Conservation (phyloP, 2,113 vertebrate species). For the Machaerirhynchus nigripectus region DNA sequence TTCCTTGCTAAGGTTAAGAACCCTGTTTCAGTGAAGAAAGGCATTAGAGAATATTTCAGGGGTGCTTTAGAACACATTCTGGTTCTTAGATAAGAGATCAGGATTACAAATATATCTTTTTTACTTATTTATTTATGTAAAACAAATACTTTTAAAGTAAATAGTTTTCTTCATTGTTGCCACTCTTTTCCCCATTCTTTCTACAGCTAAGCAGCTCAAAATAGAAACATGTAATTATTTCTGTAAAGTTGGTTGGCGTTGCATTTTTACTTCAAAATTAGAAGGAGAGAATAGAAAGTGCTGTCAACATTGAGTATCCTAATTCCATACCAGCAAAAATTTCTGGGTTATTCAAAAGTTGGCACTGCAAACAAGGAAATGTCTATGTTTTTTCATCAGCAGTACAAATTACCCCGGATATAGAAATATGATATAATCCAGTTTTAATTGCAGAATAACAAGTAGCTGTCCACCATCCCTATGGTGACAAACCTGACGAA, state of each 20-base stretch:
- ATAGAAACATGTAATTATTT: neutral
- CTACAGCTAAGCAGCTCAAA: neutral
- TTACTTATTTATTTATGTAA: neutral
- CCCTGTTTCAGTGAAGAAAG: neutral
- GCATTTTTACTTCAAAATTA: neutral
- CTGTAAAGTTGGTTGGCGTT: neutral
- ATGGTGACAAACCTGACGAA: neutral
- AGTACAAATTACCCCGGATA: neutral
- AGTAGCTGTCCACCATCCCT: neutral
- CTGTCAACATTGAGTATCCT: neutral
- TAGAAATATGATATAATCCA: neutral
- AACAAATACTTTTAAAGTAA: neutral
- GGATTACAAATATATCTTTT: neutral
- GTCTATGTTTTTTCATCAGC: neutral
- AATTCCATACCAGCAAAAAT: neutral
- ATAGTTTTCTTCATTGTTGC: neutral
- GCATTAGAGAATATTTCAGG: neutral
- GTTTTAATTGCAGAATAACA: neutral
- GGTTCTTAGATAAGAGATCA: neutral
- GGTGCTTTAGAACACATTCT: neutral
- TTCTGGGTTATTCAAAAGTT: neutral
- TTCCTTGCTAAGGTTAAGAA: neutral
- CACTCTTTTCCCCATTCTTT: neutral
- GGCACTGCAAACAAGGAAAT: neutral
- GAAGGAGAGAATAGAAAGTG: neutral